Percentiles rank a stretch among this genome's conserved stretches.
Evolutionary conservation across 37 sponge, comb jelly and placozoan genomes (phyloP).

Genomic region (Lycopodina hypogea): DNA sequence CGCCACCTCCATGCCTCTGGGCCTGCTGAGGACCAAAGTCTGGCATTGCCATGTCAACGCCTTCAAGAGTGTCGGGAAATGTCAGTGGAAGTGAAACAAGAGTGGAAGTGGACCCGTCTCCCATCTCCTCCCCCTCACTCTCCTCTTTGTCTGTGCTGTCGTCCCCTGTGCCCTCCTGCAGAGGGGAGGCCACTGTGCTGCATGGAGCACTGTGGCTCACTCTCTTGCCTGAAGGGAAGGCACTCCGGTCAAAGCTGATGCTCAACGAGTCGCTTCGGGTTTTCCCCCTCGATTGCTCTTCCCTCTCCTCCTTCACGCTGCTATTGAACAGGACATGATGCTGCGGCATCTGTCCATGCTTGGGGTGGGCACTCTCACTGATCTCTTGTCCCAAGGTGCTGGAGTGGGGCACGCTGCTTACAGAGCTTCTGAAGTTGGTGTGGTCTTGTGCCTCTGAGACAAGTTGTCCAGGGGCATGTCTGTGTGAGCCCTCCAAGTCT

Average conservation of each 20-base stretch:
- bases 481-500: too few species aligned
- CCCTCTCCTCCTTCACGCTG: not conserved
- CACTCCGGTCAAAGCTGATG: constrained; percentile 23
- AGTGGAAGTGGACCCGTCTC: constrained; percentile 23
- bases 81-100: constrained; percentile 27
- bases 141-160: not conserved
- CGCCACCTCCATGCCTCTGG: too few species aligned
- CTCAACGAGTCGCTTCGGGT: not conserved
- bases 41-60: not conserved
- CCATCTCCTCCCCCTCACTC: constrained; percentile 7
- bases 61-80: not conserved
- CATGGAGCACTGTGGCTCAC: not conserved
- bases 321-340: constrained; percentile 13
- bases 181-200: not conserved
- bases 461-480: not conserved
- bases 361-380: not conserved
- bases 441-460: not conserved
- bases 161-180: not conserved
- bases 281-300: not conserved
- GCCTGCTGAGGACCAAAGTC: too few species aligned
- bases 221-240: not conserved
- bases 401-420: not conserved
- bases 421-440: not conserved
- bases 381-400: not conserved
- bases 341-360: constrained; percentile 23